Base-by-base conservation (phyloP, 2,888 invertebrate genomes). In the Xestia xanthographa region DNA sequence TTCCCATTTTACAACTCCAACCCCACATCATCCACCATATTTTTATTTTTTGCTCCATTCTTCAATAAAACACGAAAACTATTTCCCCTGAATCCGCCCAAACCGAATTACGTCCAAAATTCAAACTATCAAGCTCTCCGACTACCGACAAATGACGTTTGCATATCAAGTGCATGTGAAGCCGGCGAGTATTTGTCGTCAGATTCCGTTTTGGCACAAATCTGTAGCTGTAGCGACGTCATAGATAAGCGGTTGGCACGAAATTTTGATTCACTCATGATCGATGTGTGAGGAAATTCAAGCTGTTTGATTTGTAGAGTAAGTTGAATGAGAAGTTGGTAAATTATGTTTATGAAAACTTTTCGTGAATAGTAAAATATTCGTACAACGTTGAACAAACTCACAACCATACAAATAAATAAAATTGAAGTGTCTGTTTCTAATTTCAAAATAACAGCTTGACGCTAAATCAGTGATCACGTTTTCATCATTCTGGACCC, bases 131-230 rank as follows among this genome's bases (percentile, higher is more conserved):
- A 56, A 48, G 56, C 60, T 72, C 65, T 50, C 26, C 68, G 84
- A 58, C 67, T 38, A 75, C n/a, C 60, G 65, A 45, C 77, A 80
- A 84, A 82, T 80, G 82, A 73, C 75, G 75, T 84, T 77, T 78
- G 71, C 86, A 79, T 84, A 86, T 87, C 84, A 69, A 78, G 62
- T 63, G 74, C 60, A 84, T n/a, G 45, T 60, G 80, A 70, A 69
- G 78, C 68, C 77, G 79, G 58, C 38, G 71, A 72, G 69, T 67
- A 75, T 86, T 86, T 79, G 82, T 68, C 76, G 77, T 69, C 43
- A 45, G 63, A 80, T 75, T 86, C 86, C 82, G 86, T 73, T 85
- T 77, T 84, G 88, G 86, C 86, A 76, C 71, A 74, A 66, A 74
- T 82, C 65, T 78, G 50, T 65, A 56, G 14, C 9, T 5, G 22